Conservation (phyloP, 2,888 invertebrate species). For the Podabrus alpinus region DNA sequence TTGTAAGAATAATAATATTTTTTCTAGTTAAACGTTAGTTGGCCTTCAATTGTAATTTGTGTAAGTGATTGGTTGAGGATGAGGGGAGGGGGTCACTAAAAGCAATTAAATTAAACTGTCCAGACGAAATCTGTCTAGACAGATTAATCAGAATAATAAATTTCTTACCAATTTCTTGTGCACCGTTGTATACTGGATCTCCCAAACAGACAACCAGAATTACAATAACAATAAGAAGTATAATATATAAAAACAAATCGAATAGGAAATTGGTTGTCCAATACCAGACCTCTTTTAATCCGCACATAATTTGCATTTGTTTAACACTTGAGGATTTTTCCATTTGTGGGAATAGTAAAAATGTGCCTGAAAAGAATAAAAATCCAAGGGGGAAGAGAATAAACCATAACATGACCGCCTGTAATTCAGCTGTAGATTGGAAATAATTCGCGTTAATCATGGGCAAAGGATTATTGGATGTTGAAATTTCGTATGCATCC, state of each 20-base stretch:
- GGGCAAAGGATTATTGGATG: conserved; percentile 48
- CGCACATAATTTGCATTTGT: conserved; percentile 70
- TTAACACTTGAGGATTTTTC: conserved; percentile 68
- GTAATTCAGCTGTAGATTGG: conserved; percentile 39
- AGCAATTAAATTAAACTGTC: no score
- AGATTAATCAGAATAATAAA: conserved; percentile 11
- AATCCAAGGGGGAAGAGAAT: conserved; percentile 51
- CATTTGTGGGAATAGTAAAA: conserved; percentile 64
- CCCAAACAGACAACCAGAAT: neutral
- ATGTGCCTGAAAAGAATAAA: conserved; percentile 58
- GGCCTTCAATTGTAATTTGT: no score
- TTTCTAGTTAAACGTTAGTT: no score
- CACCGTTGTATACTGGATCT: conserved; percentile 9
- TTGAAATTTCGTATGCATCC: conserved; percentile 47
- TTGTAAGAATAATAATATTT: neutral
- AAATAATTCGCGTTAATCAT: conserved; percentile 19
- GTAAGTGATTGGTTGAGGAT: no score
- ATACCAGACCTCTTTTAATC: conserved; percentile 63
- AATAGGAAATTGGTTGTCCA: conserved; percentile 66
- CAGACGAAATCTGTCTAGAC: no score
- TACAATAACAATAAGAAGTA: conserved; percentile 32
- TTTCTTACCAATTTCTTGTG: conserved; percentile 46
- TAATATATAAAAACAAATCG: conserved; percentile 57
- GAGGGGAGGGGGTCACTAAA: no score
- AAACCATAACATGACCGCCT: conserved; percentile 48